Base-by-base conservation (phyloP, 2,888 invertebrate species). In the Polydrusus cervinus region DNA sequence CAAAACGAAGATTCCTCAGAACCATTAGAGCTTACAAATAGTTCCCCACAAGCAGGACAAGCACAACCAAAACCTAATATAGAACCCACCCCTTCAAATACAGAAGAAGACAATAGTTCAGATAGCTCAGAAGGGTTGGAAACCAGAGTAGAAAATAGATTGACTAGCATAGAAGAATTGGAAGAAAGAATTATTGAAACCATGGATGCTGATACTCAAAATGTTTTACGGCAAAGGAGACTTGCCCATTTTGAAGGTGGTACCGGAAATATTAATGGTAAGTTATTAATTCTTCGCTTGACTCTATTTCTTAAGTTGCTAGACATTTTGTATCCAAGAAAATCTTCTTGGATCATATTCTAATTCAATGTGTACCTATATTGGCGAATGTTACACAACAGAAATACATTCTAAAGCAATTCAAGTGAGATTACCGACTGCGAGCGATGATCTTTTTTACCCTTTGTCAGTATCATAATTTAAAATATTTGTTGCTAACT, bases 161-260 rank as follows among this genome's bases (percentile, higher is more conserved):
- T 49, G n/a, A 34, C 14, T 43, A 61, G 25, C 9, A 20, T 45
- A 20, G 51, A 61, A 40, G 66, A 71, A 14, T n/a, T 49, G 9
- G 81, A 82, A 69, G 79, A 80, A 71, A 74, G 76, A 38, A 91
- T 91, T 74, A 90, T 91, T 57, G 88, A 88, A 81, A 90, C 90
- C 0, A 91, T 91, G 91, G 91, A 91, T 81, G 89, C 89, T 1
- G 90, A 90, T 74, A 78, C 83, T 14, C 83, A 78, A 51, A 75
- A 79, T 73, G 80, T 82, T 14, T 72, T 88, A 43, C 81, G 90
- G 85, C 81, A 88, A 83, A 62, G 87, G 83, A 66, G 88, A 81
- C 18, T 76, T 30, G 74, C 73, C 30, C 71, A 57, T 71, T 71
- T 71, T 65, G 71, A 71, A 34, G 25, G 57, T 30, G 25, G 43